Evolutionary conservation across 2,888 invertebrate species (phyloP).

Genomic region (Spilarctia lutea): DNA sequence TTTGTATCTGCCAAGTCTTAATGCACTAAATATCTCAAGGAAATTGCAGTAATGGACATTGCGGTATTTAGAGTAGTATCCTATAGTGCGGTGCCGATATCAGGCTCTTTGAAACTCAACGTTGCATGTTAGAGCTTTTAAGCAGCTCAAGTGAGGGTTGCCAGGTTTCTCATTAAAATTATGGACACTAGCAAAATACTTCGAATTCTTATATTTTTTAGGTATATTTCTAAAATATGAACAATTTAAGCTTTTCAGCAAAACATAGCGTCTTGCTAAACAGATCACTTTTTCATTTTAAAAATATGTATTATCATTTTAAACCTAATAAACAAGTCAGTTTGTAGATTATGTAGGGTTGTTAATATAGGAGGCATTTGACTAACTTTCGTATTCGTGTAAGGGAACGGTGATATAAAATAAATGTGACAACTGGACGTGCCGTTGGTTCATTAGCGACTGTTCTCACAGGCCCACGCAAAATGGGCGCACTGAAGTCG

Average conservation of each 20-base stretch:
- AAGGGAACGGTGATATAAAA: too few relatives aligned
- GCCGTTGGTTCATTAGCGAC: too few relatives aligned
- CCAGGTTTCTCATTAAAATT: constrained; percentile 4
- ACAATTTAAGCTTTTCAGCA: not conserved
- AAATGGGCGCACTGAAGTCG: too few relatives aligned
- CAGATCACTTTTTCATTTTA: not conserved
- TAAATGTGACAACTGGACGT: too few relatives aligned
- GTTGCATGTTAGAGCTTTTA: constrained; percentile 38
- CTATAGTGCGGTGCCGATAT: constrained; percentile 26
- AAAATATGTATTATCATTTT: too few relatives aligned
- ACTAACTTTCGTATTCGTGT: too few relatives aligned
- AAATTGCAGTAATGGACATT: constrained; percentile 37
- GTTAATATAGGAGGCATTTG: too few relatives aligned
- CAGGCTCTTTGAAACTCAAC: constrained; percentile 45
- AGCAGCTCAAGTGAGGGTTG: constrained; percentile 41
- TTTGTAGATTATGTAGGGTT: too few relatives aligned
- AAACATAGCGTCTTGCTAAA: not conserved
- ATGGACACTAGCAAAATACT: not conserved
- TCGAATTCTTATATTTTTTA: not conserved
- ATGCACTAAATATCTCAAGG: constrained; percentile 16
- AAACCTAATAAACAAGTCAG: too few relatives aligned
- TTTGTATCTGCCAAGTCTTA: not conserved
- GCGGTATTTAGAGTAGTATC: constrained; percentile 34
- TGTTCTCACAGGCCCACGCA: too few relatives aligned
- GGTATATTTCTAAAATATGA: not conserved